Percentiles rank a stretch among this genome's conserved stretches.
Conservation (phyloP, 2,888 invertebrate genomes). For the Drosophila planitibia region DNA sequence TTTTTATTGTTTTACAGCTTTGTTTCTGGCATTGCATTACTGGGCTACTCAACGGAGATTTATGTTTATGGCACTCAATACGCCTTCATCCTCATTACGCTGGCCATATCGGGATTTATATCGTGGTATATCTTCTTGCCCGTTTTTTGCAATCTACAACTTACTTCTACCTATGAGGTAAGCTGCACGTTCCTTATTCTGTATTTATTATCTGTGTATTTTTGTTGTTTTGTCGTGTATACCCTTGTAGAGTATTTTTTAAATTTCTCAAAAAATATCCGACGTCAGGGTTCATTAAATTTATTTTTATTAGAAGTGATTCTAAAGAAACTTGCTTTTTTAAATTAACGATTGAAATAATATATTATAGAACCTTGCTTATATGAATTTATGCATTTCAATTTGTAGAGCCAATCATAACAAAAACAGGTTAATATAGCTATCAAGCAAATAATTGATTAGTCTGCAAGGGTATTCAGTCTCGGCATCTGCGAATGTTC, state of each 20-base stretch:
- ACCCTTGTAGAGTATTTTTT: background rate
- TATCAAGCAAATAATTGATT: background rate
- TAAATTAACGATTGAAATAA: background rate
- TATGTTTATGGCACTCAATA: constrained; percentile 92
- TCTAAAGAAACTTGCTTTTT: background rate
- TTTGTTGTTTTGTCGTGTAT: background rate
- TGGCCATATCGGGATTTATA: constrained; percentile 86
- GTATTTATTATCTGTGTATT: constrained; percentile 7
- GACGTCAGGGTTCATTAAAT: too few relatives aligned
- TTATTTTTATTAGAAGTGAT: too few relatives aligned
- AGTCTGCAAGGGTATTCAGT: background rate
- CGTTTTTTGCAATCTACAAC: constrained; percentile 89
- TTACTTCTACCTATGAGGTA: constrained; percentile 92
- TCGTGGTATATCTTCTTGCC: constrained; percentile 89
- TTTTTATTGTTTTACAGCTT: constrained; percentile 86
- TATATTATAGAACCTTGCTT: background rate
- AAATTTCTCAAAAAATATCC: background rate
- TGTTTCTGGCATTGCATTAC: constrained; percentile 91
- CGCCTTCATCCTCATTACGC: constrained; percentile 86
- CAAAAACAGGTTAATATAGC: background rate
- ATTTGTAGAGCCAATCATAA: background rate
- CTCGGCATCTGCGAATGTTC: background rate
- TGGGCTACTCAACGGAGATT: constrained; percentile 92
- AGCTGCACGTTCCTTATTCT: constrained; percentile 52
- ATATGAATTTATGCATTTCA: background rate